Evolutionary conservation across 2,113 vertebrate species (phyloP), one percentile per base, ranked within the genome.

Genomic region (Copsychus sechellarum): DNA sequence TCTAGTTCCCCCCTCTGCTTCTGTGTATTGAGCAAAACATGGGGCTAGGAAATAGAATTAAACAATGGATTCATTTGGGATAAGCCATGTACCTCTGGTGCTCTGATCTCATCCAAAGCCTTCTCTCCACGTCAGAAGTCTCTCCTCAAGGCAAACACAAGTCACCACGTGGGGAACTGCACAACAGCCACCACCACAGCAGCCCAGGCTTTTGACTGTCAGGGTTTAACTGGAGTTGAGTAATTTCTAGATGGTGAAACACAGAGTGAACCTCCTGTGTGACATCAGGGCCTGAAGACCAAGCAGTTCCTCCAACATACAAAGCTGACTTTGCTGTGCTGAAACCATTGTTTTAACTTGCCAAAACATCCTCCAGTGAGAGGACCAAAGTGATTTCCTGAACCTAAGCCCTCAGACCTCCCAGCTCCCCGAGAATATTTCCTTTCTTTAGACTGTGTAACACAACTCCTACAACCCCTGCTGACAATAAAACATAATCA

Each of bases 201-300:
- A 72, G 88, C 78, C 36, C 67, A 36, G 80, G 42, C 36, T 73
- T 57, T 19, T 10, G 24, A 9, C 20, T n/a, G 56, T 9, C 78
- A 58, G 51, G 57, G 18, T 38, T 77, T 48, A 9, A 24, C 5
- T 50, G 38, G 47, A 2, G 28, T 23, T 54, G 61, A 80, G 14
- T 13, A 2, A 43, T 26, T 79, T 74, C 53, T 36, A 26, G 31
- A 40, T 69, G 79, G 57, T 57, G 76, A 90, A 92, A 72, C 36
- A 53, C 47, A 5, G 0, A 4, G 25, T 12, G 42, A 72, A 20
- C 14, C 31, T n/a, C 45, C 23, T 7, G 2, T 0, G 5, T 42
- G 43, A 6, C 62, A 33, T 11, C 53, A 40, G 60, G 54, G 57
- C 58, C 51, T 53, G 26, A 64, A 9, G 6, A 20, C 38, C 34